Conservation (phyloP, 2,797 vertebrate species). For the Tolypeutes matacus region DNA sequence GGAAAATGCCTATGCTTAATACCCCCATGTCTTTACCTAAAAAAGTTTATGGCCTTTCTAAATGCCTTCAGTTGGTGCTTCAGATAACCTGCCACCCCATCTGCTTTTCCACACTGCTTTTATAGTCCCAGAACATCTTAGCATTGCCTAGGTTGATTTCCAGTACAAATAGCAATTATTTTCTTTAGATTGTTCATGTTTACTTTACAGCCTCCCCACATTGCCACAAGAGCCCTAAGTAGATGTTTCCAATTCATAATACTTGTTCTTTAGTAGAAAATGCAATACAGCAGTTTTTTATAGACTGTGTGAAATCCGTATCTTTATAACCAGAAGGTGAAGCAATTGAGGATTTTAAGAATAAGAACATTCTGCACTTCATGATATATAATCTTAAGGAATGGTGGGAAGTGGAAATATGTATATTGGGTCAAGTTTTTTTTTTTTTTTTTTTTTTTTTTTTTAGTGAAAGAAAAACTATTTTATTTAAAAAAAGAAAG, state of each 20-base stretch:
- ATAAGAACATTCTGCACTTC: not conserved
- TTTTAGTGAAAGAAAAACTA: no score
- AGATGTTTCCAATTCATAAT: not conserved
- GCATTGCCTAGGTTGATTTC: not conserved
- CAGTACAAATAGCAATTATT: not conserved
- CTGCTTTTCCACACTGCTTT: not conserved
- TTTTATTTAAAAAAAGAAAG: no score
- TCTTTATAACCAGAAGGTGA: slow-evolving; percentile 17
- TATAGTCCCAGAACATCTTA: not conserved
- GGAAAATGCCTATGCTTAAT: not conserved
- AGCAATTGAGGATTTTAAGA: slow-evolving; percentile 36
- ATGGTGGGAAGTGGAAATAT: slow-evolving; percentile 30
- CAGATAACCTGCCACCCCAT: not conserved
- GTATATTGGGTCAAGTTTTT: not conserved
- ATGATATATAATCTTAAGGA: slow-evolving; percentile 22
- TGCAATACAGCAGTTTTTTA: not conserved
- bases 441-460: no score
- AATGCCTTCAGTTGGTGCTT: not conserved
- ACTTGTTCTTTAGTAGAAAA: not conserved
- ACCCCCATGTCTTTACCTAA: not conserved
- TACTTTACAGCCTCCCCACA: not conserved
- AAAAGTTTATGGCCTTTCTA: not conserved
- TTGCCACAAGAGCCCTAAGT: not conserved
- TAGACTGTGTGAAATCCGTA: not conserved
- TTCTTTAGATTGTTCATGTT: slow-evolving; percentile 12